A percentile compares a stretch with the other conserved stretches of the same genome.
These are phyloP conservation scores for Girardia tigrina DNA, from an alignment of 2,888 invertebrate species.

Conservation along the genomic window DNA sequence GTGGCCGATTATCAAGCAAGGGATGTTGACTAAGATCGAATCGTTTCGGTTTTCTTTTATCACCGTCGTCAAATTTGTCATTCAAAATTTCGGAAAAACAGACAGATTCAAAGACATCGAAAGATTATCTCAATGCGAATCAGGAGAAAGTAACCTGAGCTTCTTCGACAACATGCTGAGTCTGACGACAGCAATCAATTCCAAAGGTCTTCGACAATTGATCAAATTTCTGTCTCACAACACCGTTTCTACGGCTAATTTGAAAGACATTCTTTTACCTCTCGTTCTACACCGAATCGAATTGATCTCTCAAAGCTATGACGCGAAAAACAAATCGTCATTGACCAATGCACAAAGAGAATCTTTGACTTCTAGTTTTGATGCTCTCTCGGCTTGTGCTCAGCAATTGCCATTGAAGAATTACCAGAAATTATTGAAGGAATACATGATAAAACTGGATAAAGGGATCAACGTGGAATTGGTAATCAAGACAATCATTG, in stretches of 20 bases:
- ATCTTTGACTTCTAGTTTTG: background rate
- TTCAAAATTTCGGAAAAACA: background rate
- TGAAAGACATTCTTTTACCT: background rate
- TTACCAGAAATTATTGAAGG: background rate
- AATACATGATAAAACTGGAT: background rate
- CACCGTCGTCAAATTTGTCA: background rate
- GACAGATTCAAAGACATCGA: background rate
- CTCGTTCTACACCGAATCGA: background rate
- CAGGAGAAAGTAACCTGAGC: background rate
- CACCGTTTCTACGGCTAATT: background rate
- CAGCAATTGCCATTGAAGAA: background rate
- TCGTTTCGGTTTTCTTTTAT: background rate
- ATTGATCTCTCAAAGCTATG: background rate
- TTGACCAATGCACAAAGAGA: slow-evolving; percentile 8
- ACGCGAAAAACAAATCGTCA: background rate
- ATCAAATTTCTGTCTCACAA: background rate
- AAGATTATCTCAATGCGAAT: background rate
- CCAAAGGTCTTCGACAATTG: background rate
- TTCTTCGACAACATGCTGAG: slow-evolving; percentile 5
- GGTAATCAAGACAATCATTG: background rate
- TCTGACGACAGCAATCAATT: background rate
- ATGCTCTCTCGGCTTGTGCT: background rate
- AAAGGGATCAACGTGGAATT: background rate
- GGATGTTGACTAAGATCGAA: background rate
- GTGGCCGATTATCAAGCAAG: background rate